Evolutionary conservation across 2,797 vertebrate genomes (phyloP), one percentile per base, ranked within the genome.

Genomic region (Anguilla megastoma): DNA sequence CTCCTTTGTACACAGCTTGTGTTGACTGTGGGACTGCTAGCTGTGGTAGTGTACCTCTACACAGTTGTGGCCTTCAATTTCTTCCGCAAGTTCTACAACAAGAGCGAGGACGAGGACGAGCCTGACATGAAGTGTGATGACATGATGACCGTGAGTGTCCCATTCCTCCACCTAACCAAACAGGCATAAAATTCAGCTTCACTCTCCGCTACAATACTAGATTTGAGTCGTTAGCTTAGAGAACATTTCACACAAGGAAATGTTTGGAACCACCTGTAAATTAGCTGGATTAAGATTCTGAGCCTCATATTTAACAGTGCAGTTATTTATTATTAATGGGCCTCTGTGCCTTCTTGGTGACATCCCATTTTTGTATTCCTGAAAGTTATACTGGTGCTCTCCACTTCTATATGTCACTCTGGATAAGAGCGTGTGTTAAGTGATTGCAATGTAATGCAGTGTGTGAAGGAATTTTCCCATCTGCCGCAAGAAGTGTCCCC

Each of bases 81-180:
- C 95, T 99, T 99, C 95, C 97, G 98, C 89, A 99, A 99, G 94
- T 99, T 99, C 96, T 99, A 99, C 96, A 99, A 99, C 94, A 99
- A 99, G 92, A 98, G 98, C 0, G 98, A 96, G 88, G 98, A 99
- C 1, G 98, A 98, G 8, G 98, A 99, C 0, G 98, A 99, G 92
- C 98, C 98, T 0, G 98, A 99, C 86, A 99, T 99, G 98, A 99
- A 99, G 91, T 99, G 98, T 76, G 98, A 99, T 0, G 98, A 99
- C 93, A 99, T 99, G 98, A 99, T 99, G 98, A 99, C 98, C 76
- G 98, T 99, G 94, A 95, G 93, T 89, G 85, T n/a, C 33, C 41
- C 63, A 69, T 69, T 9, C 21, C 1, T 69, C 63, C 24, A n/a
- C 24, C 24, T 69, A 27, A 69, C 24, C 4, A 69, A 69, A 27